Base-by-base conservation (phyloP, 2,797 vertebrate genomes). In the Fundulus diaphanus region DNA sequence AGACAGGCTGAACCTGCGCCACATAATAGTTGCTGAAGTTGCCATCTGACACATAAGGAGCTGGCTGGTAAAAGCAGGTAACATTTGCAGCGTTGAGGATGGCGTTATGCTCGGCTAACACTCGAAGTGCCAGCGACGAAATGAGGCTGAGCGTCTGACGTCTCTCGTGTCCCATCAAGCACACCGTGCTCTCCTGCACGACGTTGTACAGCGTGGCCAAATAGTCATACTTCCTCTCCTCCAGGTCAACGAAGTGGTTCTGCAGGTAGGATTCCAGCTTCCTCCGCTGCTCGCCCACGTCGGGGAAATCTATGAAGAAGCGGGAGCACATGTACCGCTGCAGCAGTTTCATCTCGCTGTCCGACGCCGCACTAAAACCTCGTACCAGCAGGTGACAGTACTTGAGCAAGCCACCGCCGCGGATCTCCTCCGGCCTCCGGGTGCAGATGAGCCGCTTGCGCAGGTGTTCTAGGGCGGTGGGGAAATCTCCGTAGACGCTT, bases 1-100 rank as follows among this genome's bases (percentile, higher is more conserved):
- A 98, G 71, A 99, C 90, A 1, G 97, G 96, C 92, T 99, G 97
- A 84, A 99, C 96, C 88, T 98, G 97, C 24, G 98, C 98, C 77
- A 99, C 95, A 18, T 98, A 99, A 91, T 99, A 99, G 95, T 98
- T 99, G 95, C 96, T 99, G 94, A 99, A 99, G 94, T 99, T 99
- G 90, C 96, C 95, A 81, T 99, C 97, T 57, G 97, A 94, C 82
- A 99, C 96, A 9, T 99, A 99, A 0, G 98, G 98, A 71, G 98
- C 98, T 0, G 98, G 98, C 93, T 99, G 98, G 94, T 99, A 99
- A 93, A 96, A 99, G 91, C 98, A 99, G 84, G 98, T 99, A 92
- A 99, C 98, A 63, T 97, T 98, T 87, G 97, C 96, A 79, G 97
- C 96, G 9, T 97, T 99, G 78, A 96, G 97, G 85, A 99, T 97